A percentile compares a stretch with the other conserved stretches of the same genome.
phyloP scores from a whole-genome alignment of 2,797 vertebrate genomes.

The Scomberomorus guttatus region DNA sequence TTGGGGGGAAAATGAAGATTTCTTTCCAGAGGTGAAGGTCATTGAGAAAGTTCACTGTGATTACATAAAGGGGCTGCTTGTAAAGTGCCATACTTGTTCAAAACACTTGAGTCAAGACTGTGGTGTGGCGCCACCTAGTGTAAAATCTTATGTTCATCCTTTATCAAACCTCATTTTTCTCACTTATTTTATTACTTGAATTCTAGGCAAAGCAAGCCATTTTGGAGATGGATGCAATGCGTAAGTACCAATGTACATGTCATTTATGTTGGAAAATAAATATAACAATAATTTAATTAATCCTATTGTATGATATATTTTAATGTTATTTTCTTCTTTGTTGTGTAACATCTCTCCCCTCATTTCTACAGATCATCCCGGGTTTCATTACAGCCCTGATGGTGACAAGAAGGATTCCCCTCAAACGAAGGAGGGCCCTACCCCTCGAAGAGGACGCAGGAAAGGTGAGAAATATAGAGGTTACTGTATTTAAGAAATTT shows the following conservation, averaged over 20 bases:
- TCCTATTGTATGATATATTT: background rate
- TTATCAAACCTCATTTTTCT: background rate
- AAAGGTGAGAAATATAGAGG: constrained; percentile 87
- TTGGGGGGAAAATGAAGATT: constrained; percentile 33
- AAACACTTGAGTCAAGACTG: background rate
- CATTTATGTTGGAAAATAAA: background rate
- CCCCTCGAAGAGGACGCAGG: constrained; percentile 90
- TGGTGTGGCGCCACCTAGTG: constrained; percentile 74
- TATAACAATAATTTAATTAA: background rate
- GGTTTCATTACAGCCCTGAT: constrained; percentile 92
- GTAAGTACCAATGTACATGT: constrained; percentile 86
- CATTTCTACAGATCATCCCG: constrained; percentile 90
- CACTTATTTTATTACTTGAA: constrained; percentile 38
- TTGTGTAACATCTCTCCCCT: background rate
- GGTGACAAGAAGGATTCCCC: constrained; percentile 85
- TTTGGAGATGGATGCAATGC: constrained; percentile 97
- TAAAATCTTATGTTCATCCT: background rate
- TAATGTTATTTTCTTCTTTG: background rate
- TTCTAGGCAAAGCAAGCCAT: constrained; percentile 97
- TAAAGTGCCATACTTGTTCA: constrained; percentile 2
- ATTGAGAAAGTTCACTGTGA: constrained; percentile 39
- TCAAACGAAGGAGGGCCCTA: constrained; percentile 89
- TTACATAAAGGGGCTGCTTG: constrained; percentile 17
- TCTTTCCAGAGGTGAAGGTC: constrained; percentile 12
- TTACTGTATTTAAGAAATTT: background rate